These are phyloP conservation scores for Sebastes cheni DNA, from an alignment of 2,797 vertebrate species.

Conservation along the genomic window DNA sequence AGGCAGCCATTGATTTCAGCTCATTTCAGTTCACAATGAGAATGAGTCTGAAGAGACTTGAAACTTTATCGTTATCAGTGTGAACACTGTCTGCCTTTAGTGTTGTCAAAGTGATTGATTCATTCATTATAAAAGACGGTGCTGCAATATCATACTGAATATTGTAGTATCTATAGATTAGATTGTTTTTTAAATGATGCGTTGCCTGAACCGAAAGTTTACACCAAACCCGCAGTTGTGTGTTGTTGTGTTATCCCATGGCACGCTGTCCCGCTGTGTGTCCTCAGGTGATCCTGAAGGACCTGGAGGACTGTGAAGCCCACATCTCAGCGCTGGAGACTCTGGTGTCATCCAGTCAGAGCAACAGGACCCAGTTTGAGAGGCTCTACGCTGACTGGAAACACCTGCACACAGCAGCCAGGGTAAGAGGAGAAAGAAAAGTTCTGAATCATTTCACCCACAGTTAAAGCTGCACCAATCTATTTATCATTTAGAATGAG, in stretches of 20 bases:
- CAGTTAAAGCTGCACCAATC: background rate
- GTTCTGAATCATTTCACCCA: background rate
- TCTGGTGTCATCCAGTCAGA: conserved; percentile 80
- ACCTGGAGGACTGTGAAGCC: conserved; percentile 83
- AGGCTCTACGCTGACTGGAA: conserved; percentile 81
- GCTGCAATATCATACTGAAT: background rate
- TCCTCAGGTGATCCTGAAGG: conserved; percentile 86
- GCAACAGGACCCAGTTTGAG: conserved; percentile 82
- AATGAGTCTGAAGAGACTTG: background rate
- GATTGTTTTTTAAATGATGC: background rate
- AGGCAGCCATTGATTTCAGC: background rate
- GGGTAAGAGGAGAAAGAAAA: conserved; percentile 76
- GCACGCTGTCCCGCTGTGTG: background rate
- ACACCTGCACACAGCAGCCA: conserved; percentile 79
- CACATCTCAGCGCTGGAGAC: conserved; percentile 84
- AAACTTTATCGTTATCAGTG: background rate
- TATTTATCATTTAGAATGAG: background rate
- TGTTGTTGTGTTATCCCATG: background rate
- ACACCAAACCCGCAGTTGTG: background rate
- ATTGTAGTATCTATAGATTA: too few relatives aligned
- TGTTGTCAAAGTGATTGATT: background rate
- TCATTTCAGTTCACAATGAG: background rate
- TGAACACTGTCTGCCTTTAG: background rate
- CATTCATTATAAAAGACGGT: background rate
- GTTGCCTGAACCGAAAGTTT: background rate